These are phyloP conservation scores for Noctua pronuba DNA, from an alignment of 2,888 invertebrate genomes.

Conservation along the genomic window DNA sequence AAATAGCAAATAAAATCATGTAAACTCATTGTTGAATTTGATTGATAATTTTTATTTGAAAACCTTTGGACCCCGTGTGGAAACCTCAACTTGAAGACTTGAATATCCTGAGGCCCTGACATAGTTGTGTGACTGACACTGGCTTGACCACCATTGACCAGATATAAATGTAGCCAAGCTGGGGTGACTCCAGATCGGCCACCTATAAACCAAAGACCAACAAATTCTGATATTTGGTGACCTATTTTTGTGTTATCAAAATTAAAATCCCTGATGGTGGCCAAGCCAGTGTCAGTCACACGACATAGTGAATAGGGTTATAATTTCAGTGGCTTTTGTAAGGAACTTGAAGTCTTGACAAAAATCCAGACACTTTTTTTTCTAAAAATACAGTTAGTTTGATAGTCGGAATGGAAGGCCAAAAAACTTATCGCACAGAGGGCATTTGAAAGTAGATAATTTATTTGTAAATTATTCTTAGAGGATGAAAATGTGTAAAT, in stretches of 20 bases:
- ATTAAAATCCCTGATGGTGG: no score
- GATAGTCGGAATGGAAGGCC: neutral
- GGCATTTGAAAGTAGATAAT: neutral
- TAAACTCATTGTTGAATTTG: slow-evolving; percentile 66
- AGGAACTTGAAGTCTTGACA: neutral
- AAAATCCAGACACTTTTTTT: neutral
- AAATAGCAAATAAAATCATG: slow-evolving; percentile 84
- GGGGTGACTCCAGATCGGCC: no score
- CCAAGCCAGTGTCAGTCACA: no score
- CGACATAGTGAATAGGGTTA: neutral
- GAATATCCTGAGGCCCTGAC: neutral
- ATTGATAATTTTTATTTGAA: slow-evolving; percentile 29
- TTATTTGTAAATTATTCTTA: neutral
- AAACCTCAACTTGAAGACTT: neutral
- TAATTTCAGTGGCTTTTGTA: neutral
- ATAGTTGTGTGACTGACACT: no score
- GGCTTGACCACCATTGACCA: no score
- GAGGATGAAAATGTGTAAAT: slow-evolving; percentile 12
- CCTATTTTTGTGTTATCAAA: no score
- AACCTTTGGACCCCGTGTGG: neutral
- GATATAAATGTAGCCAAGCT: no score
- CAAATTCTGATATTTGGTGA: no score
- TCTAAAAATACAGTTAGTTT: neutral
- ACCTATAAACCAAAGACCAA: no score
- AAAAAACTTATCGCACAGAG: neutral